Percentiles rank a stretch among this genome's conserved stretches.
These are phyloP conservation scores for Glaucidium brasilianum DNA, from an alignment of 2,113 vertebrate genomes.

Conservation along the genomic window DNA sequence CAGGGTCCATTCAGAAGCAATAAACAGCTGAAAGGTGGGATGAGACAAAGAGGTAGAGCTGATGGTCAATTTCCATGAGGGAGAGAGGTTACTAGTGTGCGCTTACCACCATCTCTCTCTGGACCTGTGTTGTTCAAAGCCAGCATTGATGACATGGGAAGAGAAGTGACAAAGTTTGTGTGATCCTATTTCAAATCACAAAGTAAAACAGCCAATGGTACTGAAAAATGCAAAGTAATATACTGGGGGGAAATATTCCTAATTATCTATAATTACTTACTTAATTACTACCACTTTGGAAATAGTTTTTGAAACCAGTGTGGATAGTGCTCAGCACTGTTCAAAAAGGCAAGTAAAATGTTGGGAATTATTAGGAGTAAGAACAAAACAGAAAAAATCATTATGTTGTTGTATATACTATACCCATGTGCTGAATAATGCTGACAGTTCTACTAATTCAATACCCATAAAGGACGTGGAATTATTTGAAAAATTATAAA, in stretches of 20 bases:
- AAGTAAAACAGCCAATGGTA: not conserved
- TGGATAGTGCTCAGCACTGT: not conserved
- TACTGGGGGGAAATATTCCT: not conserved
- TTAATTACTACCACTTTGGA: not conserved
- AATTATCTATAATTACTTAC: not conserved
- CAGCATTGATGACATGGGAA: not conserved
- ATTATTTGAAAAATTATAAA: not conserved
- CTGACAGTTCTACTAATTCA: not conserved
- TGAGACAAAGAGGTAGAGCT: not conserved
- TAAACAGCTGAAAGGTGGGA: not conserved
- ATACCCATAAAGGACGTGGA: not conserved
- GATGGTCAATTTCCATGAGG: not conserved
- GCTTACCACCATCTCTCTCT: not conserved
- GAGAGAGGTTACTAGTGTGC: accelerated
- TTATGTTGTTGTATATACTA: not conserved
- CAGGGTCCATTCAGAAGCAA: not conserved
- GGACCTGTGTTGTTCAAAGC: not conserved
- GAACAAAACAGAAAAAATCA: not conserved
- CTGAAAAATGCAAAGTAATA: not conserved
- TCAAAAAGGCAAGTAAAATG: not conserved
- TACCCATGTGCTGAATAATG: not conserved
- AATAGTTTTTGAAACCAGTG: not conserved
- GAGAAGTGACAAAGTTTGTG: not conserved
- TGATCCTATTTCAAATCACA: not conserved
- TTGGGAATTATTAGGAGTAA: not conserved